Percentiles rank a stretch among this genome's conserved stretches.
phyloP scores from a whole-genome alignment of 2,797 vertebrate species.

The Tiaroga cobitis region DNA sequence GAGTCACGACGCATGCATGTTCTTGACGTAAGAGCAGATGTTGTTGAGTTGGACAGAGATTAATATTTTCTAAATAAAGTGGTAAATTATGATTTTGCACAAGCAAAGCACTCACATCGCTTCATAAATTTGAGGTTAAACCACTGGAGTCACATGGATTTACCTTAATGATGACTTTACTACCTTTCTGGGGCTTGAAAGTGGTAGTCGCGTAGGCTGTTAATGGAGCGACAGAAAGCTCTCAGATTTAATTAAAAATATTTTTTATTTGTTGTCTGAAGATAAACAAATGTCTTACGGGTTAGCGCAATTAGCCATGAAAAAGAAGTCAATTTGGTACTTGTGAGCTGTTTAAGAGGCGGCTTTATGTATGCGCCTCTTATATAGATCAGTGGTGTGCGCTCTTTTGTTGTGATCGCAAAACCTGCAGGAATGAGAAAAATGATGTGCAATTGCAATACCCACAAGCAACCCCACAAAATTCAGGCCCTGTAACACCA shows the following conservation, averaged over 20 bases:
- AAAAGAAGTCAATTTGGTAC: not conserved
- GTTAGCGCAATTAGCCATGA: not conserved
- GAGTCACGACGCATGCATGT: not conserved
- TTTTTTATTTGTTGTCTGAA: not conserved
- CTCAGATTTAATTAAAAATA: not conserved
- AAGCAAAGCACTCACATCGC: not conserved
- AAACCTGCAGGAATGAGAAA: not conserved
- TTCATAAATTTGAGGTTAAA: not conserved
- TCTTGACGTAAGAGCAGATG: not conserved
- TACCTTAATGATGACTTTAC: not conserved
- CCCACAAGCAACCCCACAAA: not conserved
- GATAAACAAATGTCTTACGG: not conserved
- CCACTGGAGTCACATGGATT: not conserved
- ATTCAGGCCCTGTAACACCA: not conserved
- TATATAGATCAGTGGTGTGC: not conserved
- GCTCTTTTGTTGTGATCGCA: not conserved
- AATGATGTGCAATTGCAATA: not conserved
- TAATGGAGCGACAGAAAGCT: not conserved
- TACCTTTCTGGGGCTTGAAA: too few relatives aligned
- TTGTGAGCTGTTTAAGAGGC: not conserved
- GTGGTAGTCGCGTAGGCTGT: not conserved
- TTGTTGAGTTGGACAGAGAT: not conserved
- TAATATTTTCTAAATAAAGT: not conserved
- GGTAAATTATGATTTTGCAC: not conserved
- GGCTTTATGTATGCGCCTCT: not conserved